Percentiles rank a stretch among this genome's conserved stretches.
Conservation (phyloP, 2,113 vertebrate genomes). For the Eclectus roratus region DNA sequence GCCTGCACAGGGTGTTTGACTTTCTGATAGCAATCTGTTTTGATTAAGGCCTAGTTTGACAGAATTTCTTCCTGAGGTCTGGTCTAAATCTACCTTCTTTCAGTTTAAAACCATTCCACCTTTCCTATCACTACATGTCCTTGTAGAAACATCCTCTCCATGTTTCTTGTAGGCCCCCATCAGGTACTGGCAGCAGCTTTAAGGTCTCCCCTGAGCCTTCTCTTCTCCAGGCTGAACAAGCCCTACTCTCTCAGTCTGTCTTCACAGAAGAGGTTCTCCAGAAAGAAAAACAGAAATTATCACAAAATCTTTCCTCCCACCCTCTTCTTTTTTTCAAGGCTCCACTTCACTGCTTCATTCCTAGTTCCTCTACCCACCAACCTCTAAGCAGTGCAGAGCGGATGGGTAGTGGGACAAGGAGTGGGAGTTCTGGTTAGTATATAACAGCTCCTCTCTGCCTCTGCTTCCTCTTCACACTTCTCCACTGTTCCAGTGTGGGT, state of each 20-base stretch:
- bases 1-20: background rate
- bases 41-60: background rate
- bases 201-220: background rate
- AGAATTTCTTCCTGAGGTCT: background rate
- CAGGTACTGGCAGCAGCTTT: background rate
- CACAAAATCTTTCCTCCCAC: background rate
- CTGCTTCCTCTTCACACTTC: background rate
- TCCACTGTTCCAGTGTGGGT: background rate
- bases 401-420: rapidly evolving
- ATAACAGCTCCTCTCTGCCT: background rate
- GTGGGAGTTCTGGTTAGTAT: rapidly evolving
- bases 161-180: background rate
- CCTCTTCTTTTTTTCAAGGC: background rate
- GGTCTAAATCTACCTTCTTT: background rate
- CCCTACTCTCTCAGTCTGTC: background rate
- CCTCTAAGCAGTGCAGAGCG: background rate
- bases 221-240: background rate
- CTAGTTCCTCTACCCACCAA: background rate
- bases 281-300: background rate
- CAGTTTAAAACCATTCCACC: background rate
- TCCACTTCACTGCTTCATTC: background rate
- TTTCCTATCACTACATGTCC: background rate
- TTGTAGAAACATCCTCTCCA: background rate
- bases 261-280: background rate
- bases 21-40: background rate